Evolutionary conservation across 2,888 invertebrate genomes (phyloP), one percentile per base, ranked within the genome.

Genomic region (Lycia hirtaria): DNA sequence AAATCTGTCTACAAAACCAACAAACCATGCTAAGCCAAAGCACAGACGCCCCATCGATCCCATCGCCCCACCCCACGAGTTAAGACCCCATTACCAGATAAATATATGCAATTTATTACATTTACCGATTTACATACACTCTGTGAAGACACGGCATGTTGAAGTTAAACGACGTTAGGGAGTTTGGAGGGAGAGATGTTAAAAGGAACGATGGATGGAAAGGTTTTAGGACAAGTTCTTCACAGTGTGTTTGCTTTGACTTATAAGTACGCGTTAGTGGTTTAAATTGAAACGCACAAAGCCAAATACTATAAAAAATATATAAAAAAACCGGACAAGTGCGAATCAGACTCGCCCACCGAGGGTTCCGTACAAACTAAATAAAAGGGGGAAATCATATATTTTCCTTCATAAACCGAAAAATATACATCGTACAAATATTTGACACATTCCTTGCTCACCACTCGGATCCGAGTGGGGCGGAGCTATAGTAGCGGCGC

Each of bases 81-180:
- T 85, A 87, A 83, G 74, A 76, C 77, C 76, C 88, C 85, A 87
- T 88, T 86, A 87, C 83, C 71, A 81, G 83, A 85, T 87, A 88
- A 90, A 89, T 88, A 87, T 84, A 86, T 87, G 88, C 88, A 89
- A 90, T 89, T 90, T 90, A 90, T 91, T 86, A 90, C 85, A 87
- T 90, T 89, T 83, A 88, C 85, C 87, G 88, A 91, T 92, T 90
- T 90, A 89, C 91, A 92, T 92, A 90, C 76, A 88, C 83, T 87
- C 81, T 80, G 77, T 71, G 76, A 78, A 78, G 80, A 83, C 78
- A 74, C 69, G 79, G 81, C 85, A 83, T 83, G 85, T 84, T 75
- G 67, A 71, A 81, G 84, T 83, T 85, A 85, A 87, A 82, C 77
- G 80, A 78, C 76, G 76, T 83, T 83, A 80, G 76, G 77, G 76